These are phyloP conservation scores for Dolichotis patagonum DNA, from an alignment of 2,113 vertebrate genomes.

Conservation along the genomic window DNA sequence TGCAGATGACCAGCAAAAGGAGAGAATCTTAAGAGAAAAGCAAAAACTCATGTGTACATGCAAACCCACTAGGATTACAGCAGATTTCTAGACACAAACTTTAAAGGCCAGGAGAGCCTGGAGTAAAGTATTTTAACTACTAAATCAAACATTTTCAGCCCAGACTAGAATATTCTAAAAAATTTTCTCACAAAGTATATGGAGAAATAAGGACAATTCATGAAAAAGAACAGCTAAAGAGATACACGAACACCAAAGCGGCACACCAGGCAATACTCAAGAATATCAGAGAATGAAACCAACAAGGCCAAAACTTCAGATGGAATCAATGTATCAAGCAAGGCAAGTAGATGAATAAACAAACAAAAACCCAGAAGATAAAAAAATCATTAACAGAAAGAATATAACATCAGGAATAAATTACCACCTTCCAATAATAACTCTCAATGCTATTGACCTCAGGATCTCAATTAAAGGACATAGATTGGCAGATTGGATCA, in stretches of 20 bases:
- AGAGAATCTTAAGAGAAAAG: neutral
- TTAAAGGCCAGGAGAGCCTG: neutral
- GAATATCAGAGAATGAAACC: neutral
- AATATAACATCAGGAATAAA: neutral
- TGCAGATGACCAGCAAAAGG: neutral
- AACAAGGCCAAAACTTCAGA: neutral
- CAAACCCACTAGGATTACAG: neutral
- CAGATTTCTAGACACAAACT: neutral
- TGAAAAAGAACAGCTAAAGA: neutral
- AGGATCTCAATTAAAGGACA: neutral
- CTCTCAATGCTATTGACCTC: neutral
- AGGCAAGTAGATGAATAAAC: neutral
- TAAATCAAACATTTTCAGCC: neutral
- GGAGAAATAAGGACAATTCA: neutral
- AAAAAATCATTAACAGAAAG: neutral
- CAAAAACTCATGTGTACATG: neutral
- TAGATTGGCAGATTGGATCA: neutral
- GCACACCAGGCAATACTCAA: neutral
- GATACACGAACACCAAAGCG: neutral
- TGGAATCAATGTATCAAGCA: neutral
- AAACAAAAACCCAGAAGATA: neutral
- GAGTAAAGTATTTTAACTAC: neutral
- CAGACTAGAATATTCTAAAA: neutral
- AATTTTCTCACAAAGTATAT: neutral
- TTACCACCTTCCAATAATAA: neutral